Base-by-base conservation (phyloP, 2,888 invertebrate species). In the Trachelus iudaicus region DNA sequence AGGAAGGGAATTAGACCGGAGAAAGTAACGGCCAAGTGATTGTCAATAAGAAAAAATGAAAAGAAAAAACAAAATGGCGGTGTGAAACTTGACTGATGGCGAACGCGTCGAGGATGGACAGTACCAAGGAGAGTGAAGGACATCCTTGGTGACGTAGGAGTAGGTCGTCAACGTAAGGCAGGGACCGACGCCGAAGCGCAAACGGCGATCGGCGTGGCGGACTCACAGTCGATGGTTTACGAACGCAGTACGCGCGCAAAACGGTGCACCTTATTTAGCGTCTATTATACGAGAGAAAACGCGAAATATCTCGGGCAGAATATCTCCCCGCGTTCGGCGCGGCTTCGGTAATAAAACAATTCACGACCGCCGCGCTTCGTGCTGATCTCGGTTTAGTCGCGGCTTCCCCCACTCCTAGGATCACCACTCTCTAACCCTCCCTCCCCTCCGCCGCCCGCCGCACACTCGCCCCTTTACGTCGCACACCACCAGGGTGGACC, bases 281-380 rank as follows among this genome's bases (percentile, higher is more conserved):
- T 80, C 80, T 83, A 82, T 87, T 84, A 85, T 87, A 86, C 82
- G 83, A 84, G 56, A 56, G 85, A 86, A 86, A 87, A 87, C 85
- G 83, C 85, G 84, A 86, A 56, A 88, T 87, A 87, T 87, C 85
- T 88, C 85, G 81, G 81, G 82, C 83, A 81, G 83, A 85, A 85
- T 86, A 86, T 85, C 84, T 84, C 75, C 68, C 75, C 78, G 79
- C 76, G 78, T 80, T 78, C 75, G 80, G 78, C 80, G 78, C 73
- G 78, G 81, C 80, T 81, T 83, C 80, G 80, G 86, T 87, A 88
- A 88, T 87, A 87, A 87, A 87, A 83, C 86, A 84, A 86, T 85
- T 83, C 84, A 84, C 85, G 82, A 86, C 85, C 82, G 80, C 79
- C 78, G 77, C 69, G 76, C 86, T 83, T 85, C 84, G 85, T 80